phyloP scores from a whole-genome alignment of 2,113 vertebrate species.

The Stigmatopora argus region DNA sequence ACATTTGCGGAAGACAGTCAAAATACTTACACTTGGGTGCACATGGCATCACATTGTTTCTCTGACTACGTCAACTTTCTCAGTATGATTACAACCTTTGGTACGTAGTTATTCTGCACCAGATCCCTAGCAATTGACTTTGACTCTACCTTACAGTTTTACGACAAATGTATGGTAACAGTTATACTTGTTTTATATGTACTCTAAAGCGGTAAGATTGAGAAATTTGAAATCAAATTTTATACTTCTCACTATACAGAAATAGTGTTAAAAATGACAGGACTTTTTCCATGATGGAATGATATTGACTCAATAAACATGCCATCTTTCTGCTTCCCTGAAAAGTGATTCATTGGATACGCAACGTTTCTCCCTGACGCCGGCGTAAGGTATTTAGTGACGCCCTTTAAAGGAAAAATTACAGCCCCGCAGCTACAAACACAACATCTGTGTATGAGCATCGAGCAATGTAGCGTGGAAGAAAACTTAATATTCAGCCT shows the following conservation, averaged over 20 bases:
- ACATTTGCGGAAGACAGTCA: background rate
- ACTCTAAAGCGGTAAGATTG: background rate
- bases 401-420: background rate
- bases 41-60: background rate
- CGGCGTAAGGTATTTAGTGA: background rate
- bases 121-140: background rate
- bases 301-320: no score
- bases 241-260: no score
- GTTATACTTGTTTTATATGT: background rate
- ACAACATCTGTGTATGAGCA: slow-evolving; percentile 3
- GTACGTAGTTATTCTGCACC: background rate
- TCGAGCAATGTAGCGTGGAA: background rate
- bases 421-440: background rate
- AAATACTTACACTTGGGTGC: background rate
- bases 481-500: slow-evolving; percentile 5
- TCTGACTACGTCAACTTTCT: background rate
- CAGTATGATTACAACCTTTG: background rate
- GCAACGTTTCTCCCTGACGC: no score
- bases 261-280: no score
- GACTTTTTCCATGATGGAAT: no score
- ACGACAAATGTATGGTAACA: background rate
- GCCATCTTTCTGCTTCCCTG: no score
- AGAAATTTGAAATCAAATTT: no score
- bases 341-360: no score
- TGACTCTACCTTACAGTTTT: background rate